Evolutionary conservation across 2,888 invertebrate genomes (phyloP).

Genomic region (Thera britannica): DNA sequence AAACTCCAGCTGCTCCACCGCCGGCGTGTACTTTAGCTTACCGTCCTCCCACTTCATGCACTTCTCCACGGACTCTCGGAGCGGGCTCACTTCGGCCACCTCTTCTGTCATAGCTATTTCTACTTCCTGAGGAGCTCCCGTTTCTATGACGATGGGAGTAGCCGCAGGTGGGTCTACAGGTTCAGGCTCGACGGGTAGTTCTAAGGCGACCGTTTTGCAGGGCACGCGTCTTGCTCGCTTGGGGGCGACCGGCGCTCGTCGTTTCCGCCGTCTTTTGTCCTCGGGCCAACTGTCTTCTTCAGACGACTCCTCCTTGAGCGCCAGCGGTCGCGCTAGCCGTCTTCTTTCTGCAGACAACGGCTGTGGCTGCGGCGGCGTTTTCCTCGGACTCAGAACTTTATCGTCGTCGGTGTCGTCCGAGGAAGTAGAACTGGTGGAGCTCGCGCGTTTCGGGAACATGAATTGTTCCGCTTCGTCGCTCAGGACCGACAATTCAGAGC

Average conservation of each 20-base stretch:
- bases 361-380: slow-evolving; percentile 60
- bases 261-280: slow-evolving; percentile 62
- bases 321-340: slow-evolving; percentile 69
- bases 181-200: slow-evolving; percentile 43
- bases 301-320: slow-evolving; percentile 77
- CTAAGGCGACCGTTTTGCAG: slow-evolving; percentile 31
- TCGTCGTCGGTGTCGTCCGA: slow-evolving; percentile 85
- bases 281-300: slow-evolving; percentile 79
- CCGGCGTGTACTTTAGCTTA: slow-evolving; percentile 73
- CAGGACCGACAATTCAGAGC: slow-evolving; percentile 89
- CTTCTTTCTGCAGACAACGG: slow-evolving; percentile 65
- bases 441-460: slow-evolving; percentile 90
- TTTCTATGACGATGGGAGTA: slow-evolving; percentile 52
- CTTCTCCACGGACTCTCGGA: slow-evolving; percentile 64
- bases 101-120: slow-evolving; percentile 30
- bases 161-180: slow-evolving; percentile 55
- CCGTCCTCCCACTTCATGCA: slow-evolving; percentile 82
- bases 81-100: slow-evolving; percentile 54
- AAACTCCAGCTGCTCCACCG: slow-evolving; percentile 87
- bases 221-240: slow-evolving; percentile 51
- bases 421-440: slow-evolving; percentile 80
- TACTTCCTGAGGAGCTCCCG: slow-evolving; percentile 42
- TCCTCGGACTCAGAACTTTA: slow-evolving; percentile 63
- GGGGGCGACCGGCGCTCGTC: slow-evolving; percentile 52
- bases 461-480: slow-evolving; percentile 95